A percentile compares a stretch with the other conserved stretches of the same genome.
These are phyloP conservation scores for Hypomecis punctinalis DNA, from an alignment of 2,888 invertebrate genomes.

Conservation along the genomic window DNA sequence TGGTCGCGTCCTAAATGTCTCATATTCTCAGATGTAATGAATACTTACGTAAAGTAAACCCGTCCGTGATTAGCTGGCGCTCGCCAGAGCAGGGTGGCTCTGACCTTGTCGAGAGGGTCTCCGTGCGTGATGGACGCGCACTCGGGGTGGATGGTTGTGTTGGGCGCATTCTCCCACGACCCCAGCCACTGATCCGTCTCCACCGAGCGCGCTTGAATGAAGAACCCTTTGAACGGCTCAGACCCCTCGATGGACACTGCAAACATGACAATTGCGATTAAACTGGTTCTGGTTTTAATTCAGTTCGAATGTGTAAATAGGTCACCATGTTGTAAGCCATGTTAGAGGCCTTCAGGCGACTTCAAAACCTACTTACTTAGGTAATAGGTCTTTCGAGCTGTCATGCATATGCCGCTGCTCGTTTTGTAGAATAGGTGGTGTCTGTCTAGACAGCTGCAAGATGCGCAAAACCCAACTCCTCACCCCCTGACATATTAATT, in stretches of 20 bases:
- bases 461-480: too few relatives aligned
- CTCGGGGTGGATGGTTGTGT: slow-evolving; percentile 91
- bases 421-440: too few relatives aligned
- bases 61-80: slow-evolving; percentile 88
- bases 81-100: slow-evolving; percentile 90
- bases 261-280: slow-evolving; percentile 32
- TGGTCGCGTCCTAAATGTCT: too few relatives aligned
- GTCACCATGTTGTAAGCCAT: too few relatives aligned
- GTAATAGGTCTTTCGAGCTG: too few relatives aligned
- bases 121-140: slow-evolving; percentile 92
- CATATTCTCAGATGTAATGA: too few relatives aligned
- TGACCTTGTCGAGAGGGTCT: slow-evolving; percentile 89
- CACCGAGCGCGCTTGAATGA: slow-evolving; percentile 91
- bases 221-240: slow-evolving; percentile 91
- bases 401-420: too few relatives aligned
- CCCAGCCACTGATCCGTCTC: slow-evolving; percentile 91
- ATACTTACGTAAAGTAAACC: slow-evolving; percentile 93
- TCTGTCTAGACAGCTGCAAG: too few relatives aligned
- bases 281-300: neutral
- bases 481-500: too few relatives aligned
- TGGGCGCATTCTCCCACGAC: slow-evolving; percentile 89
- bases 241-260: slow-evolving; percentile 85
- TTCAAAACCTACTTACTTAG: too few relatives aligned
- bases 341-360: too few relatives aligned
- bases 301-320: too few relatives aligned